Conservation (phyloP, 2,888 invertebrate species). For the Atrina japonica region DNA sequence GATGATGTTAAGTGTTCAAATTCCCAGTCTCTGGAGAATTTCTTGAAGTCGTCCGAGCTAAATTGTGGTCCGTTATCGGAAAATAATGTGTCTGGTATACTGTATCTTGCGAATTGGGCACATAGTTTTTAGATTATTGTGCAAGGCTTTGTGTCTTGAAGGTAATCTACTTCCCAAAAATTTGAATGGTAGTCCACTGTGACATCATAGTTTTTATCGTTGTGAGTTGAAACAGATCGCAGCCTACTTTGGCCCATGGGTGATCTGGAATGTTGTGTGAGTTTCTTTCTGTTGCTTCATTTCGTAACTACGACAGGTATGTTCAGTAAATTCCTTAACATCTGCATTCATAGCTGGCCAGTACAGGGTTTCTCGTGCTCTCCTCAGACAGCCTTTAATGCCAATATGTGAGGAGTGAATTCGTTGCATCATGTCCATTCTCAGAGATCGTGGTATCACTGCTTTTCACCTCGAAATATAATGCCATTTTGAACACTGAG, state of each 20-base stretch:
- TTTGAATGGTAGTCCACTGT: slow-evolving; percentile 46
- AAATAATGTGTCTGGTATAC: slow-evolving; percentile 37
- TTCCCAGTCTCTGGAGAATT: slow-evolving; percentile 39
- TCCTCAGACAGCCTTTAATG: slow-evolving; percentile 36
- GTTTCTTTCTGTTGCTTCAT: slow-evolving; percentile 39
- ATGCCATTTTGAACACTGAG: slow-evolving; percentile 41
- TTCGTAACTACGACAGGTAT: slow-evolving; percentile 28
- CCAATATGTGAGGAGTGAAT: slow-evolving; percentile 39
- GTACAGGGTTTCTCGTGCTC: slow-evolving; percentile 37
- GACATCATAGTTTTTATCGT: slow-evolving; percentile 42
- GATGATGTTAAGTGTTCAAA: no score
- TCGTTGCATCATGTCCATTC: slow-evolving; percentile 20
- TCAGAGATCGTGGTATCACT: slow-evolving; percentile 26
- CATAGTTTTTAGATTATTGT: neutral
- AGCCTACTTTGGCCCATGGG: slow-evolving; percentile 45
- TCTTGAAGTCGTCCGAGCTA: slow-evolving; percentile 20
- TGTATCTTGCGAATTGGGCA: slow-evolving; percentile 8
- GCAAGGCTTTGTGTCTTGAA: slow-evolving; percentile 23
- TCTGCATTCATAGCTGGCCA: slow-evolving; percentile 43
- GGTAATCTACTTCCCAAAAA: slow-evolving; percentile 23
- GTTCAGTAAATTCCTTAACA: slow-evolving; percentile 19
- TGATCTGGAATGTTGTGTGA: slow-evolving; percentile 26
- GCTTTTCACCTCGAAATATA: slow-evolving; percentile 32
- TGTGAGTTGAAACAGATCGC: slow-evolving; percentile 28
- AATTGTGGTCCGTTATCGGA: slow-evolving; percentile 46